Conservation (phyloP, 2,888 invertebrate genomes). For the Euclidia mi region DNA sequence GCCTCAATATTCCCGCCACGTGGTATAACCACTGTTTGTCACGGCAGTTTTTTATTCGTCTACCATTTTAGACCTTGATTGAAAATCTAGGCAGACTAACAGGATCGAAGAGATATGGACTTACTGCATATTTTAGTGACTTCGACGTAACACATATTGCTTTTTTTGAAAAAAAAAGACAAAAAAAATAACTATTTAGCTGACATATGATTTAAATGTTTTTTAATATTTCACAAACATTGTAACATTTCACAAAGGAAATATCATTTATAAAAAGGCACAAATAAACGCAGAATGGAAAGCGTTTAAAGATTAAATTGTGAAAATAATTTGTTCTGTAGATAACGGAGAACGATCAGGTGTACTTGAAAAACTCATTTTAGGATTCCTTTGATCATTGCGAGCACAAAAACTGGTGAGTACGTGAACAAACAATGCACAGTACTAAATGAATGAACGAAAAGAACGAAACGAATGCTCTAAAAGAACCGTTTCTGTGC, state of each 20-base stretch:
- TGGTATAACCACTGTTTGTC: too few species aligned
- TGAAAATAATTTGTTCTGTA: conserved; percentile 62
- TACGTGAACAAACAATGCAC: conserved; percentile 43
- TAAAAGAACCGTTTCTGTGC: conserved; percentile 25
- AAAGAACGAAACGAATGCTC: conserved; percentile 26
- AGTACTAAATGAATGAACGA: conserved; percentile 28
- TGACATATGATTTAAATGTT: too few species aligned
- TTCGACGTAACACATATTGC: too few species aligned
- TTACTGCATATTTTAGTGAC: too few species aligned
- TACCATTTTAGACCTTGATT: too few species aligned
- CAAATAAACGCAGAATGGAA: conserved; percentile 35
- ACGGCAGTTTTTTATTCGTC: too few species aligned
- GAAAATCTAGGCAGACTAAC: too few species aligned
- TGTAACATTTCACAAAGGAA: conserved; percentile 6
- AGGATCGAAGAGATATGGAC: too few species aligned
- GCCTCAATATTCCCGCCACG: too few species aligned
- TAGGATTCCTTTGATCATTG: conserved; percentile 67
- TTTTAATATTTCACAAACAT: too few species aligned
- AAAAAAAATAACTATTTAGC: too few species aligned
- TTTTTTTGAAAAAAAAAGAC: too few species aligned
- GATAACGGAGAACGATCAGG: conserved; percentile 57
- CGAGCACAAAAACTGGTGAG: conserved; percentile 53
- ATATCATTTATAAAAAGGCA: conserved; percentile 24
- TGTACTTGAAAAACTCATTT: conserved; percentile 65
- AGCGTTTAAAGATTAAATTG: conserved; percentile 67